phyloP scores from a whole-genome alignment of 2,888 invertebrate species.

The Chrysina gloriosa region DNA sequence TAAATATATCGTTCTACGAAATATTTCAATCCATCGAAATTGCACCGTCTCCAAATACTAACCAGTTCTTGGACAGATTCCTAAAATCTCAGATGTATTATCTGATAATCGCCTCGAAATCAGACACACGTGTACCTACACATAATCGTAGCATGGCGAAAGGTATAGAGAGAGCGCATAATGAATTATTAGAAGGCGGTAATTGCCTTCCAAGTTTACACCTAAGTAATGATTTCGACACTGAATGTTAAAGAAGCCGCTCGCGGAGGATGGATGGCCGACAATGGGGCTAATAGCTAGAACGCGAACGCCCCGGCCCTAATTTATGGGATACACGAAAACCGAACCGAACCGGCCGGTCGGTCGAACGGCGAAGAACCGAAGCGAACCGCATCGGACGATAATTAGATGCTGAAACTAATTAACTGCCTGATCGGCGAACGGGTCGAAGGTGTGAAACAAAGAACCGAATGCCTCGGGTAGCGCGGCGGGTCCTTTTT shows the following conservation, averaged over 20 bases:
- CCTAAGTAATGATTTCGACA: conserved; percentile 69
- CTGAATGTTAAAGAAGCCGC: conserved; percentile 66
- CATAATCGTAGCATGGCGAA: not conserved
- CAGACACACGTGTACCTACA: too few species aligned
- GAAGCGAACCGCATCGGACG: conserved; percentile 53
- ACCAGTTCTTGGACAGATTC: too few species aligned
- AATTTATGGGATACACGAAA: conserved; percentile 66
- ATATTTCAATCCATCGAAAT: too few species aligned
- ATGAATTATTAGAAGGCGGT: conserved; percentile 64
- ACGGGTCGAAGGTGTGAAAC: conserved; percentile 67
- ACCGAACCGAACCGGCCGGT: conserved; percentile 59
- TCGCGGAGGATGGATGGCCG: conserved; percentile 57
- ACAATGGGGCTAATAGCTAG: conserved; percentile 58
- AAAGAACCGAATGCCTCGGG: conserved; percentile 64
- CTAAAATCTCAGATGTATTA: too few species aligned
- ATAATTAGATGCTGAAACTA: conserved; percentile 69
- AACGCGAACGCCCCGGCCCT: conserved; percentile 50
- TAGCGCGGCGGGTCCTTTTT: conserved; percentile 45
- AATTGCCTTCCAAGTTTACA: conserved; percentile 67
- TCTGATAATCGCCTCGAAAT: too few species aligned
- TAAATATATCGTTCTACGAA: too few species aligned
- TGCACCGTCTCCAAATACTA: too few species aligned
- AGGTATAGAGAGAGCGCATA: conserved; percentile 46
- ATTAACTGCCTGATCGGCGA: conserved; percentile 66
- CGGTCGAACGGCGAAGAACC: not conserved